Conservation (phyloP, 2,797 vertebrate species). For the Sphenodon punctatus region DNA sequence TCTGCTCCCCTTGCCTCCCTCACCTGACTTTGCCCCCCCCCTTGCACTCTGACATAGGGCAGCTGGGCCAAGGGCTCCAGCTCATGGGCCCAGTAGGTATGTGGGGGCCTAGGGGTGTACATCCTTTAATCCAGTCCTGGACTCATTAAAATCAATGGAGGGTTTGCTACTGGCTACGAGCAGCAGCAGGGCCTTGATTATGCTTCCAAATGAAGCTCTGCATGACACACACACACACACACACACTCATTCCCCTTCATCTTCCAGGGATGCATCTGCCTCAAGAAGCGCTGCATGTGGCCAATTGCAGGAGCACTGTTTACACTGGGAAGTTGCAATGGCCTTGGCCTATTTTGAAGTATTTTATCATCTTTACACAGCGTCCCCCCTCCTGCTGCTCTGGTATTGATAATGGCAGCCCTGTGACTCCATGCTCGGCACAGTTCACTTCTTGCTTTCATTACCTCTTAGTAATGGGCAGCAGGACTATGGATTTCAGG, state of each 20-base stretch:
- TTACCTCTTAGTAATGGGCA: not conserved
- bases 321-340: not conserved
- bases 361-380: not conserved
- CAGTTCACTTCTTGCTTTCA: not conserved
- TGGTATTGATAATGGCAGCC: not conserved
- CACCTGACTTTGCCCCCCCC: no score
- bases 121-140: accelerated
- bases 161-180: not conserved
- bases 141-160: not conserved
- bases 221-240: accelerated
- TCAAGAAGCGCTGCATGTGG: accelerated
- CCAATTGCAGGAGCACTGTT: not conserved
- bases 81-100: no score
- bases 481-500: not conserved
- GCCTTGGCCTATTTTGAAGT: not conserved
- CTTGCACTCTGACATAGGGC: no score
- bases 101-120: no score
- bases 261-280: not conserved
- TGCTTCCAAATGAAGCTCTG: not conserved
- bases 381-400: not conserved
- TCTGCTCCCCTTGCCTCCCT: no score
- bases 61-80: no score
- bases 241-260: no score
- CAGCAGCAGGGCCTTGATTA: not conserved
- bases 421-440: accelerated